Evolutionary conservation across 2,113 vertebrate species (phyloP).

Genomic region (Vimba vimba): DNA sequence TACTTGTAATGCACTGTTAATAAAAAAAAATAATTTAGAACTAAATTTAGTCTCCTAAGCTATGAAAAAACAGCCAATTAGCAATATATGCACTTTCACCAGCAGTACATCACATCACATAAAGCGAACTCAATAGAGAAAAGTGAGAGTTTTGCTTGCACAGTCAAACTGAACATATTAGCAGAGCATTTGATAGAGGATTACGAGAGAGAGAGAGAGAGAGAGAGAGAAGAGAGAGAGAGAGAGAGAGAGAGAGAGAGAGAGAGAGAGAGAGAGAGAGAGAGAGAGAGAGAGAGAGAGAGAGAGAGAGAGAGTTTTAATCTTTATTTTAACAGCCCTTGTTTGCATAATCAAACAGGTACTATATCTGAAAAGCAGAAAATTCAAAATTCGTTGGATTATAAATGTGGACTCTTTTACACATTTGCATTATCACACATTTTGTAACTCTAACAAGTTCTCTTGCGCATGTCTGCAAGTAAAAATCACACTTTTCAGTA

Average conservation of each 20-base stretch:
- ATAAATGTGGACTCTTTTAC: conserved; percentile 1
- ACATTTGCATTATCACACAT: conserved; percentile 7
- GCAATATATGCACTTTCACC: not conserved
- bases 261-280: not conserved
- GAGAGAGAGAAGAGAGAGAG: not conserved
- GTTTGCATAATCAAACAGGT: not conserved
- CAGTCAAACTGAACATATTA: not conserved
- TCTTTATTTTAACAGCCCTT: not conserved
- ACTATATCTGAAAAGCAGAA: not conserved
- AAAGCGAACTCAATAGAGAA: not conserved
- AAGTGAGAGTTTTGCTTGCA: not conserved
- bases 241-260: conserved; percentile 1
- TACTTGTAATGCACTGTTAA: too few species aligned
- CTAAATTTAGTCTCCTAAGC: not conserved
- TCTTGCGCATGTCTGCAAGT: not conserved
- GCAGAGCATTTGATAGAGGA: not conserved
- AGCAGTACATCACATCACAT: not conserved
- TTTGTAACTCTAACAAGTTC: not conserved
- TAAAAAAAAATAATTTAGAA: not conserved
- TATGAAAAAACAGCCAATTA: not conserved
- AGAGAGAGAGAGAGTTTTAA: not conserved
- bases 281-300: not conserved
- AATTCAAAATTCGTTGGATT: not conserved
- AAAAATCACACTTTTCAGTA: conserved; percentile 5
- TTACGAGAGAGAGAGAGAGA: not conserved